Conservation (phyloP, 2,797 vertebrate genomes). For the Poliocrania exsul region DNA sequence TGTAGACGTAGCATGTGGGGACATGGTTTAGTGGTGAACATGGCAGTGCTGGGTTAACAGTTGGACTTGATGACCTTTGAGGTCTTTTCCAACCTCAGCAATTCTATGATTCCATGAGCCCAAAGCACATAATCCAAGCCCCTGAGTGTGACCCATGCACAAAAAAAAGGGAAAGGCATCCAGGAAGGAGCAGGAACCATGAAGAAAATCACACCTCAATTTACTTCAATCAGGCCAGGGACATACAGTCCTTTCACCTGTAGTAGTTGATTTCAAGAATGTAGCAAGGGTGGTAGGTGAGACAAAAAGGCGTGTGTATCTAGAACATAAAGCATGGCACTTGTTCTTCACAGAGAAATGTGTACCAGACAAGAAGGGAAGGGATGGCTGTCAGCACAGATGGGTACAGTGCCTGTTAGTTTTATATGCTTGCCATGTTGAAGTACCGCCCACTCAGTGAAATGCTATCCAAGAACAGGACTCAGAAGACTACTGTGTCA, state of each 20-base stretch:
- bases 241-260: neutral
- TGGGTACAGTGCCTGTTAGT: neutral
- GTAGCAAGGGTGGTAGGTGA: neutral
- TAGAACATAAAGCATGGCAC: neutral
- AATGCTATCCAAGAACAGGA: neutral
- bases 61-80: neutral
- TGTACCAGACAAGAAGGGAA: neutral
- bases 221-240: neutral
- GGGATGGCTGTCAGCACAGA: neutral
- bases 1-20: accelerated
- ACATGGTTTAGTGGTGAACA: neutral
- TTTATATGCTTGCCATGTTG: neutral
- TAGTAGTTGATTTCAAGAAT: neutral
- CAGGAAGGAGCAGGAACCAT: neutral
- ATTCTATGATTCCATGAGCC: neutral
- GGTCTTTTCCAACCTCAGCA: neutral
- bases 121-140: neutral
- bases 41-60: neutral
- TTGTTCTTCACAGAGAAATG: neutral
- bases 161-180: neutral
- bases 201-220: neutral
- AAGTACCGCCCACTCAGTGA: neutral
- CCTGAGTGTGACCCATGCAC: neutral
- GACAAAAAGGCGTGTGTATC: neutral
- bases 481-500: neutral